Conservation (phyloP, 2,888 invertebrate species). For the Hydraecia micacea region DNA sequence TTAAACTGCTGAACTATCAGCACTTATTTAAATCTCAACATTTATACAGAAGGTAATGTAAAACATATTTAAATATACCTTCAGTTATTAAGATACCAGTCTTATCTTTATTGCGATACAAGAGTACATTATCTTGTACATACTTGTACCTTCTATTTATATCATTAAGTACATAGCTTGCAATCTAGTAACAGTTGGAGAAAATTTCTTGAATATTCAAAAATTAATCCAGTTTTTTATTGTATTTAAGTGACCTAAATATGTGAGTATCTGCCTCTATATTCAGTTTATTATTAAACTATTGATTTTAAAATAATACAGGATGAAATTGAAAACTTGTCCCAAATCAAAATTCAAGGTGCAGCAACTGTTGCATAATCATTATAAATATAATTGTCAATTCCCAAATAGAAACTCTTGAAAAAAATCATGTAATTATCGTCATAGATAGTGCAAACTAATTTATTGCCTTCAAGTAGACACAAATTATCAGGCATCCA, state of each 20-base stretch:
- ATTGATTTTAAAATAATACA: neutral
- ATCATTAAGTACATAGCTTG: neutral
- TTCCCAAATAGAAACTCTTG: neutral
- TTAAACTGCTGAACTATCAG: slow-evolving; percentile 18
- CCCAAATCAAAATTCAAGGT: neutral
- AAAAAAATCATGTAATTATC: neutral
- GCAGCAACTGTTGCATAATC: neutral
- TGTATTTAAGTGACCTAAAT: neutral
- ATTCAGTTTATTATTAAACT: neutral
- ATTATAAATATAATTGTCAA: neutral
- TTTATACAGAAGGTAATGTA: slow-evolving; percentile 6
- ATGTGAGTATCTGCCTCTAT: neutral
- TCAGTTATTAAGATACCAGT: slow-evolving; percentile 14
- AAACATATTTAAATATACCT: slow-evolving; percentile 10
- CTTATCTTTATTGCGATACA: slow-evolving; percentile 31
- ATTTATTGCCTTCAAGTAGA: neutral
- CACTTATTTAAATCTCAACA: neutral
- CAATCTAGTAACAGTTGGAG: neutral
- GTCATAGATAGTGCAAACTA: neutral
- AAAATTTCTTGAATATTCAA: neutral
- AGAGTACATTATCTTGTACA: neutral
- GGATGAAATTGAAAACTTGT: neutral
- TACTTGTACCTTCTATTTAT: neutral
- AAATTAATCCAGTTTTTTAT: neutral
- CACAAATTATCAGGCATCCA: neutral